Evolutionary conservation across 2,888 invertebrate species (phyloP).

Genomic region (Xestia ashworthii): DNA sequence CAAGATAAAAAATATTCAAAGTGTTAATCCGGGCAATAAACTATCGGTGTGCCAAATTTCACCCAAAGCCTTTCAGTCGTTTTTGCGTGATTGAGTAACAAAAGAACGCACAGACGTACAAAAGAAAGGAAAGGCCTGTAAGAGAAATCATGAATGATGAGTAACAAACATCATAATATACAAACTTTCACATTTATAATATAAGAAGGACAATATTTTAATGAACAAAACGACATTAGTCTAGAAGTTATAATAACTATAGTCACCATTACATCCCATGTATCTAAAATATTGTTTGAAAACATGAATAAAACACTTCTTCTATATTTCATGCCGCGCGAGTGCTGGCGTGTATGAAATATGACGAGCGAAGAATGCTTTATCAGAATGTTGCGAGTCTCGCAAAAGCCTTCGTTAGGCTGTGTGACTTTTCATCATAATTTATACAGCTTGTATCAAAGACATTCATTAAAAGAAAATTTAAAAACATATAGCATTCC

Average conservation of each 20-base stretch:
- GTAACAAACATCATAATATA: not conserved
- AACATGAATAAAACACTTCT: conserved; percentile 16
- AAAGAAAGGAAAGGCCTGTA: too few species aligned
- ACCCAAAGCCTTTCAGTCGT: not conserved
- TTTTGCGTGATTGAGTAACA: not conserved
- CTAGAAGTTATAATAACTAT: not conserved
- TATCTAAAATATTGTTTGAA: not conserved
- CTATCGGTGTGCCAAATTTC: not conserved
- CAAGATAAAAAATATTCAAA: not conserved
- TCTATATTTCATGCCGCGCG: conserved; percentile 26
- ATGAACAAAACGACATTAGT: not conserved
- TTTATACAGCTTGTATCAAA: conserved; percentile 19
- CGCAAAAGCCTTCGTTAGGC: conserved; percentile 44
- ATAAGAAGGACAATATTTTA: not conserved
- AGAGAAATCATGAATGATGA: not conserved
- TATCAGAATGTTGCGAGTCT: conserved; percentile 45
- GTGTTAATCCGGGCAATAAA: not conserved
- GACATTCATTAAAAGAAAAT: conserved; percentile 10
- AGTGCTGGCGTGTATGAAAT: conserved; percentile 32
- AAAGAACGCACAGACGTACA: too few species aligned
- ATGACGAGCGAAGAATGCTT: conserved; percentile 43
- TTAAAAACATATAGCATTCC: not conserved
- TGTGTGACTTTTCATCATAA: conserved; percentile 5
- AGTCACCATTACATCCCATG: not conserved
- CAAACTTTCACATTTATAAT: not conserved